Evolutionary conservation across 2,113 vertebrate genomes (phyloP), one percentile per base, ranked within the genome.

Genomic region (Gulo gulo): DNA sequence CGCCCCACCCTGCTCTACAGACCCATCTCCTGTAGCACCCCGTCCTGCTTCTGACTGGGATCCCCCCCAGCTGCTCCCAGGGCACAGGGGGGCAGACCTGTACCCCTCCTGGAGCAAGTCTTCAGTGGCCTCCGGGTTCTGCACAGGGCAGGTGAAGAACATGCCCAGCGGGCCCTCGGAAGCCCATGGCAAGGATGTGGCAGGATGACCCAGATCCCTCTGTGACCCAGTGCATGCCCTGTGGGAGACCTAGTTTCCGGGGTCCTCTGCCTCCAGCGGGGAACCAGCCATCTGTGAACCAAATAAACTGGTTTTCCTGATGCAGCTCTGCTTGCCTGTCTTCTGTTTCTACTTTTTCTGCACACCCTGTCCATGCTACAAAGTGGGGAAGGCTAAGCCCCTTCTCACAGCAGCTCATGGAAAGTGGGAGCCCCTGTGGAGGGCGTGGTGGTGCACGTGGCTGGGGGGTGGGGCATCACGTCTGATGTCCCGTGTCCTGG

Each of bases 381-480:
- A 4, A 23, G 88, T 1, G 6, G 47, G 55, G 21, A 4, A 9
- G 47, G 79, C 80, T 21, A 11, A 45, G 18, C 31, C 57, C 1
- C 57, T 1, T 16, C 31, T 1, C 69, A 6, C 29, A 6, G 29
- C 0, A 10, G 57, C n/a, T 83, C 31, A 1, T 4, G 6, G n/a
- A 47, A 31, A n/a, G 14, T 55, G 45, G 10, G 34, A 13, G 6
- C 42, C 39, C 67, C 67, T 0, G 67, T 7, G 16, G 15, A 59
- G 36, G 39, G 15, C 14, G 12, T 39, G 69, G 45, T 4, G 20
- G 18, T 24, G 65, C 42, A 2, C 1, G 18, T 24, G 6, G 42
- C 12, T 31, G 4, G 1, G 52, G 18, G 7, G 42, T 2, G 0
- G 1, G 29, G 16, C 7, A 0, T 29, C 0, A 20, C 0, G 4